These are phyloP conservation scores for Fregata magnificens DNA, from an alignment of 2,113 vertebrate genomes.

Conservation along the genomic window DNA sequence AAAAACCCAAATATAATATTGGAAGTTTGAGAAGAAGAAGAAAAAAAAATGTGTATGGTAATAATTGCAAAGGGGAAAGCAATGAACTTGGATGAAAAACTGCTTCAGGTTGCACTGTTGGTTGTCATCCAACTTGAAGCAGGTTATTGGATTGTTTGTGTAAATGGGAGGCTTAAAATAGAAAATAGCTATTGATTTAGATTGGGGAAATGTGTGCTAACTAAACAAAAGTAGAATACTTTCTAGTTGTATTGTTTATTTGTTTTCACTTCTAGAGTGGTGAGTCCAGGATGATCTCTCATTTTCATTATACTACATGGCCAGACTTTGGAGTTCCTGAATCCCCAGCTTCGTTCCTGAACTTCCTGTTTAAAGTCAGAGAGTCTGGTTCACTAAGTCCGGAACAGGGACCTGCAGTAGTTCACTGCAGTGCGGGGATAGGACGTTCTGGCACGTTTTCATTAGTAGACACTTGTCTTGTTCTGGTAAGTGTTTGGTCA, in stretches of 20 bases:
- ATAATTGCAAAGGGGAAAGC: background rate
- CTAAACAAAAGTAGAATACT: background rate
- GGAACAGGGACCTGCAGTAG: slow-evolving; percentile 85
- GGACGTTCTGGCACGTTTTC: slow-evolving; percentile 95
- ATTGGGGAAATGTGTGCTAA: background rate
- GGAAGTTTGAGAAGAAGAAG: background rate
- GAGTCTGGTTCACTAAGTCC: slow-evolving; percentile 87
- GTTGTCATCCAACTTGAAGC: background rate
- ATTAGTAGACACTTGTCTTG: slow-evolving; percentile 92
- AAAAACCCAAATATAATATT: background rate
- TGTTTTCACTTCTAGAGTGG: slow-evolving; percentile 79
- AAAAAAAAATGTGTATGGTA: rapidly evolving
- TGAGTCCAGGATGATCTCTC: slow-evolving; percentile 89
- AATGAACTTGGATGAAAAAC: background rate
- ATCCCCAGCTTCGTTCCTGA: slow-evolving; percentile 95
- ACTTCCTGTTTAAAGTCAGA: slow-evolving; percentile 95
- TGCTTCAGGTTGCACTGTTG: background rate
- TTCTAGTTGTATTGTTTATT: slow-evolving; percentile 4
- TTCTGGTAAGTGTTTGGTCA: slow-evolving; percentile 82
- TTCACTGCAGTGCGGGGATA: slow-evolving; percentile 97
- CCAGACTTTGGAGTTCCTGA: slow-evolving; percentile 99
- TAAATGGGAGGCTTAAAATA: background rate
- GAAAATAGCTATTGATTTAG: background rate
- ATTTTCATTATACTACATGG: slow-evolving; percentile 99
- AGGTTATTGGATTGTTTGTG: background rate